Evolutionary conservation across 2,888 invertebrate species (phyloP), one percentile per base, ranked within the genome.

Genomic region (Dryadula phaetusa): DNA sequence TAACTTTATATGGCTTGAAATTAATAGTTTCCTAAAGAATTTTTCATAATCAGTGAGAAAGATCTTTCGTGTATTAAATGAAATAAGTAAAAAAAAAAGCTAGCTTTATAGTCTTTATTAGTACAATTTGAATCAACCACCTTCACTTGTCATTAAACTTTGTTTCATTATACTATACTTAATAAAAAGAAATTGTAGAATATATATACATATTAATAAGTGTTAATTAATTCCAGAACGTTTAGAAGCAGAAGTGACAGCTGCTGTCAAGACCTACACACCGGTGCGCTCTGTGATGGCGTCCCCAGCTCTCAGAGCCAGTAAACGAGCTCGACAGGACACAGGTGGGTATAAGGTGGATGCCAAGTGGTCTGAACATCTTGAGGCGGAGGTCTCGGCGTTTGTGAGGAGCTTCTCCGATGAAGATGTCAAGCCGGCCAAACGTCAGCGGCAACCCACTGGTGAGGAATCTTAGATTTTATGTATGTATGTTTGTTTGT

Each of bases 241-340:
- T 5, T 74, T 91, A 74, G 90, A 92, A 76, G 84, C 85, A 0
- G 91, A 92, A 73, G 84, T 92, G 76, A 76, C 80, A 16, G 86
- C 82, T 52, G 88, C 86, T 25, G 76, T 73, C 42, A 84, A 80
- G 72, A 76, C 77, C 12, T 81, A 82, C 68, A 83, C 80, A 0
- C 92, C 88, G 0, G 68, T 92, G 64, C 78, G 82, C 71, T 82
- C 75, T 4, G 84, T 92, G 66, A 84, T 83, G 78, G 87, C 84
- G 56, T 82, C 82, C 0, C 84, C 86, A 1, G 78, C 83, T 0
- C 49, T 76, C 7, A 77, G 80, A 40, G 84, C 87, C 34, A 80
- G 76, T 69, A 90, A 89, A 74, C 75, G 90, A 66, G 74, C 84
- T 0, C 77, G 88, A 4, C 87, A 86, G 58, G 92, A 92, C 66